A percentile compares a stretch with the other conserved stretches of the same genome.
Conservation (phyloP, 2,888 invertebrate genomes). For the Polydrusus cervinus region DNA sequence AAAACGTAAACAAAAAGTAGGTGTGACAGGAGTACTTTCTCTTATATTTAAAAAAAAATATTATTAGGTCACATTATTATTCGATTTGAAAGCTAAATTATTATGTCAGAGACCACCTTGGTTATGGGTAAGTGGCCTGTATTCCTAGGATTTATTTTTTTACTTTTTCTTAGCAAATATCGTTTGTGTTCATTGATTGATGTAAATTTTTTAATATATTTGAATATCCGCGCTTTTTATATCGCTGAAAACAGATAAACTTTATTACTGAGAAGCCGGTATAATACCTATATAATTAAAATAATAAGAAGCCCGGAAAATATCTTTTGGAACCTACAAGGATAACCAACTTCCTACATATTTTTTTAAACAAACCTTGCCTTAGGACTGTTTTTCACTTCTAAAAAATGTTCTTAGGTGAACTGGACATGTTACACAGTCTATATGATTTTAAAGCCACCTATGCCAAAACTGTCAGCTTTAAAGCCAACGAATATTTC, state of each 20-base stretch:
- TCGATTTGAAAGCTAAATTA: slow-evolving; percentile 43
- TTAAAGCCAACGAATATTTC: slow-evolving; percentile 86
- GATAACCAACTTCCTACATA: no score
- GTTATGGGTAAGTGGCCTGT: slow-evolving; percentile 59
- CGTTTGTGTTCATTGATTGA: slow-evolving; percentile 8
- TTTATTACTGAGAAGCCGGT: no score
- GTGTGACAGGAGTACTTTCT: slow-evolving; percentile 60
- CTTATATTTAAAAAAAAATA: slow-evolving; percentile 31
- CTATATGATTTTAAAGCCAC: slow-evolving; percentile 90
- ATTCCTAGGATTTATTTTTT: not conserved
- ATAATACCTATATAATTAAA: no score
- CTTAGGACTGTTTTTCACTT: no score
- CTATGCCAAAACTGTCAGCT: slow-evolving; percentile 87
- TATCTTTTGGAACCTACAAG: no score
- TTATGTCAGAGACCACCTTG: slow-evolving; percentile 60
- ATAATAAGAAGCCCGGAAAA: no score
- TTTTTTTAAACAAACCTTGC: no score
- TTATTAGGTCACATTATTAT: slow-evolving; percentile 44
- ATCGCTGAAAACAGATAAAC: no score
- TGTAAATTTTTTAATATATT: not conserved
- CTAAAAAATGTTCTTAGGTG: slow-evolving; percentile 72
- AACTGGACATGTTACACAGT: slow-evolving; percentile 87
- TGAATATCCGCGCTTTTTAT: no score
- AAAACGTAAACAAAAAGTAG: slow-evolving; percentile 65
- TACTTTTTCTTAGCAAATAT: not conserved